Conservation (phyloP, 2,113 vertebrate species). For the Camelus bactrianus region DNA sequence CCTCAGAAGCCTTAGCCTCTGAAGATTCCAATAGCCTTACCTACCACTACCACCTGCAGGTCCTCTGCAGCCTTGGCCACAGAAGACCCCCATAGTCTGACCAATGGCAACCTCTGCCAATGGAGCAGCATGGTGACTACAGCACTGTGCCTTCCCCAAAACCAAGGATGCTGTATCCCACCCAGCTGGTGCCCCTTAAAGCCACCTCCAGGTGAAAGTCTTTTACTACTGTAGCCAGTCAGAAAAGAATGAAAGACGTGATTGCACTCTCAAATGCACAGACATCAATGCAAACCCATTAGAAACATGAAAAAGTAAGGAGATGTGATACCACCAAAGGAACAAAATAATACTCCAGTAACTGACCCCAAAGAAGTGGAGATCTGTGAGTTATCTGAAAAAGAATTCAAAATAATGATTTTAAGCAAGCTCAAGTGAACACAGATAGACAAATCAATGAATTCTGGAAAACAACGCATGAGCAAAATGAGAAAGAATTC, state of each 20-base stretch:
- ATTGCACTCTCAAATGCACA: neutral
- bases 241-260: neutral
- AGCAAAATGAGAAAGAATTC: neutral
- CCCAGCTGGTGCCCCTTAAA: neutral
- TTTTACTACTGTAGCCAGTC: neutral
- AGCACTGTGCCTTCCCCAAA: neutral
- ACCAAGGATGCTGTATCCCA: neutral
- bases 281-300: neutral
- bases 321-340: neutral
- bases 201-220: neutral
- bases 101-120: neutral
- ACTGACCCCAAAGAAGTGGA: neutral
- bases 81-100: neutral
- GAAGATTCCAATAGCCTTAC: neutral
- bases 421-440: neutral
- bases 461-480: neutral
- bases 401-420: neutral
- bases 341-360: neutral
- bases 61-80: neutral
- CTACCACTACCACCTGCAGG: neutral
- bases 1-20: neutral
- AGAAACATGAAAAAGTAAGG: neutral
- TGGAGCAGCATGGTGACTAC: neutral
- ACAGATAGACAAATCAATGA: neutral
- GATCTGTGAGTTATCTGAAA: neutral